These are phyloP conservation scores for Antedon mediterranea DNA, from an alignment of 53 echinoderm and acorn worm species.

Conservation along the genomic window DNA sequence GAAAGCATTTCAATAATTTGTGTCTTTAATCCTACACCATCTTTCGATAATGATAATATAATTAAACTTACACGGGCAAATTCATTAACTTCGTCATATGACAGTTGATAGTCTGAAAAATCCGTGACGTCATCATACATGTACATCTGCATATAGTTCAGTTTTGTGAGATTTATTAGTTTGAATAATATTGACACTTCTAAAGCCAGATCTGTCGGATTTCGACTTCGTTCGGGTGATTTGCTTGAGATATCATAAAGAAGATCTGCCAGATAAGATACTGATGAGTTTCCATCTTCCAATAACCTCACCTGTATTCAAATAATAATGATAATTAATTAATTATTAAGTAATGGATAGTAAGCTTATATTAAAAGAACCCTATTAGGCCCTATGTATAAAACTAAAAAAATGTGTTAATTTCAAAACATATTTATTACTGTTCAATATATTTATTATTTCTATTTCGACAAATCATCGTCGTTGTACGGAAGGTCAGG, in stretches of 20 bases:
- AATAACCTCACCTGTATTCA: background rate
- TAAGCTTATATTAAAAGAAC: too few species aligned
- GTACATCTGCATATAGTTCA: background rate
- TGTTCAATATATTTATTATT: too few species aligned
- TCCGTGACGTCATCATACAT: background rate
- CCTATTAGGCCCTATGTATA: too few species aligned
- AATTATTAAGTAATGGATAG: too few species aligned
- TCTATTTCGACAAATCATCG: too few species aligned
- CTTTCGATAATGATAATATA: too few species aligned
- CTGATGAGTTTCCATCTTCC: background rate
- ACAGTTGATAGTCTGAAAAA: background rate
- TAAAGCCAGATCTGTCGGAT: background rate
- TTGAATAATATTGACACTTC: background rate
- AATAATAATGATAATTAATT: too few species aligned
- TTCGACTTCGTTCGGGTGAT: background rate
- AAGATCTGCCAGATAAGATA: background rate
- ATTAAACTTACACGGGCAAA: background rate
- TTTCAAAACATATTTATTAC: too few species aligned
- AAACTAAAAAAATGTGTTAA: too few species aligned
- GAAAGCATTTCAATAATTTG: too few species aligned
- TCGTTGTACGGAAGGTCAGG: too few species aligned
- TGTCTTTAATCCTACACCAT: too few species aligned
- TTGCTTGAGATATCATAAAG: background rate
- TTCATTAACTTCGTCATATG: background rate
- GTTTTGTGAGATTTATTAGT: background rate